Base-by-base conservation (phyloP, 2,113 vertebrate species). In the Rhynchopsitta pachyrhyncha region DNA sequence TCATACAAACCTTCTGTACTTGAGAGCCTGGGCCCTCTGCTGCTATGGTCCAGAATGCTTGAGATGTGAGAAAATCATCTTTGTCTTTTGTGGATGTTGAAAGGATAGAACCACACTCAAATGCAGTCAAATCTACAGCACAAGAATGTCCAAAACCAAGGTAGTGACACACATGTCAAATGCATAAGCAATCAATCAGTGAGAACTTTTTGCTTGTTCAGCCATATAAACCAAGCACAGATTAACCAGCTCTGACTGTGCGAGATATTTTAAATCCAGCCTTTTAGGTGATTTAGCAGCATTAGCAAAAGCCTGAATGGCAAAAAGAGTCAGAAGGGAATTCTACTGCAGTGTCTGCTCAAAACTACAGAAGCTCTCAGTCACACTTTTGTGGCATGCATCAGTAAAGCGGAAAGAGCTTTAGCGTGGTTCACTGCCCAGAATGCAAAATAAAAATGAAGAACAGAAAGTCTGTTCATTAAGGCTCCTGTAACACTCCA, bases 361-460 rank as follows among this genome's bases (percentile, higher is more conserved):
- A 82, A 85, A 97, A 91, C 55, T 75, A 53, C 42, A n/a, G 47
- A 55, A 94, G 37, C 93, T 96, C 92, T 89, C 78, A 73, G 82
- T 94, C 88, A 88, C 76, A 53, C 66, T 90, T 52, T 90, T 95
- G 82, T 7, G 0, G 91, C 5, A 4, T 18, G 33, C 83, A 71
- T 23, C 77, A 92, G 41, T 35, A 94, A 90, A 88, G 62, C n/a
- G 63, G 63, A 96, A 93, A 92, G 66, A 93, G 86, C 39, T 96
- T 83, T 68, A 88, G 37, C 31, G 63, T 1, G 16, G 86, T 92
- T 96, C 93, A 82, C 5, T 86, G 79, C 60, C 62, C 73, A 92
- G 73, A 90, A 97, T n/a, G 55, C 60, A 96, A 97, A 97, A 95
- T 77, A 95, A 92, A 97, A 81, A 64, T 55, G 35, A 91, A 95